Evolutionary conservation across 2,888 invertebrate species (phyloP).

Genomic region (Platerodrilus igneus): DNA sequence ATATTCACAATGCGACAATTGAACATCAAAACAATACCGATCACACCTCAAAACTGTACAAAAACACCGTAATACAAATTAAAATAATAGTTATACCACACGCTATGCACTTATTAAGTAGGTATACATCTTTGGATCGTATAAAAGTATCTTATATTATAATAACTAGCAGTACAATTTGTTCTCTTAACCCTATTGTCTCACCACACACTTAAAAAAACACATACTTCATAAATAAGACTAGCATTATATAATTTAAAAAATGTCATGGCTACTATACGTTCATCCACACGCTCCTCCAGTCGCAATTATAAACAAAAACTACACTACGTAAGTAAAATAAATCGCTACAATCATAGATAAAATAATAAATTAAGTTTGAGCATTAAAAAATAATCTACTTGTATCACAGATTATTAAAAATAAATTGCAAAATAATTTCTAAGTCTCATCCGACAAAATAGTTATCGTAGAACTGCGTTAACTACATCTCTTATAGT

Average conservation of each 20-base stretch:
- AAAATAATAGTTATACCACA: no score
- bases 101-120: no score
- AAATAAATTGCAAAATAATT: no score
- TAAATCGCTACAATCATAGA: constrained; percentile 6
- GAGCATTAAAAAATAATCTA: constrained; percentile 44
- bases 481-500: constrained; percentile 69
- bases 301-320: background rate
- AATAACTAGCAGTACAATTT: constrained; percentile 34
- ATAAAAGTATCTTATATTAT: constrained; percentile 43
- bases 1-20: no score
- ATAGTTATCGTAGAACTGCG: constrained; percentile 57
- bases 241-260: constrained; percentile 34
- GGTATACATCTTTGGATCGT: constrained; percentile 50
- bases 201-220: constrained; percentile 35
- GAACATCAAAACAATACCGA: no score
- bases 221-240: constrained; percentile 36
- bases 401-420: constrained; percentile 49
- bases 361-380: constrained; percentile 41
- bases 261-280: no score
- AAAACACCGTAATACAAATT: no score
- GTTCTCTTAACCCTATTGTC: constrained; percentile 29
- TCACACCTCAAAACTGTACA: no score
- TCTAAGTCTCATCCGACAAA: background rate
- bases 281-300: background rate
- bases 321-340: constrained; percentile 2